Evolutionary conservation across 2,888 invertebrate genomes (phyloP), one percentile per base, ranked within the genome.

Genomic region (Plebejus anna): DNA sequence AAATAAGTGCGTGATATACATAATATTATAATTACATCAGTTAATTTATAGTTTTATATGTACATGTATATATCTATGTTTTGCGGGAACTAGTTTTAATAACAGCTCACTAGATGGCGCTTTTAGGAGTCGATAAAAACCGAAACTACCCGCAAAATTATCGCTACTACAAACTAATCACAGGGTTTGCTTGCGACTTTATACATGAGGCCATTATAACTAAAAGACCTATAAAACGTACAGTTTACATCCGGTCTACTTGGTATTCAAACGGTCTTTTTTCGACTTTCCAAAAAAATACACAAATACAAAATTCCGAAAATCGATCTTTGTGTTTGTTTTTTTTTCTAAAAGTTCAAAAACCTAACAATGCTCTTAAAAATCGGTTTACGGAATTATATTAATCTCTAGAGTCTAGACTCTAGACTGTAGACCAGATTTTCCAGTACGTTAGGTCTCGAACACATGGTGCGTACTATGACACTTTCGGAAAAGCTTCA

Each of bases 381-480:
- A 55, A 55, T 55, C 16, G 55, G 16, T 55, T 4, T 55, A 4
- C 51, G 55, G 16, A 4, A 55, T 55, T 55, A 9, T 2, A 47
- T 47, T 2, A 47, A 47, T 47, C 47, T 47, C 47, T 2, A 9
- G 47, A 47, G 4, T 13, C 13, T 55, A 16, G 55, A 16, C 32
- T 22, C 22, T 22, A 9, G 47, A 47, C 16, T 13, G 51, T 55
- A 16, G 55, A 16, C 32, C 66, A 32, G 66, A 66, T 66, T 36
- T 32, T 66, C 16, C 16, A 61, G 82, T 90, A 90, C 89, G 90
- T 86, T 89, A 89, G 91, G 91, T 90, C 91, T 88, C 89, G 89
- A 88, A 91, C 91, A 92, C 92, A 92, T 90, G 86, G 92, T 92
- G 93, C 90, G 83, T 92, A 92, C 92, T 90, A 88, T 89, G 87